Base-by-base conservation (phyloP, 2,797 vertebrate genomes). In the Sphaeramia orbicularis region DNA sequence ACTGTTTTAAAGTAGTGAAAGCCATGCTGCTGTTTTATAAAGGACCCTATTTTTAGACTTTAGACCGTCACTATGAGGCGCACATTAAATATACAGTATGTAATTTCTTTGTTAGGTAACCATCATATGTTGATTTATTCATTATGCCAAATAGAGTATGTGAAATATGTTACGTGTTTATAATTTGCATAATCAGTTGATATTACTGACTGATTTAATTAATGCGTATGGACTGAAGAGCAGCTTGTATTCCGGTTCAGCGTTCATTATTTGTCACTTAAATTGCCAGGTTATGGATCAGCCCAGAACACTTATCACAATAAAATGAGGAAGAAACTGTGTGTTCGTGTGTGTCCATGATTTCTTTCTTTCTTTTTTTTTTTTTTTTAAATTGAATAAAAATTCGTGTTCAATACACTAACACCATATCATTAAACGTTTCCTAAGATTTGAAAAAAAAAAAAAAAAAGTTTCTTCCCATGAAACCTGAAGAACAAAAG, bases 121-220 rank as follows among this genome's bases (percentile, higher is more conserved):
- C 70, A 65, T 67, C 64, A 48, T 76, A 76, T 21, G n/a, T 56
- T 75, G 56, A 76, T 78, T 32, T 71, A 24, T 76, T 60, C 58
- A 67, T 62, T 72, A 78, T 81, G 60, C n/a, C 45, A 84, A 85
- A 81, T 76, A 68, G 53, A 75, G 24, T 82, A 58, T 81, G 51
- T 78, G 32, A 82, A 83, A 76, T 64, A 74, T 77, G 35, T 73
- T 65, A 70, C 55, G 55, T 75, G 62, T 71, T 74, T 84, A 79
- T 67, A 65, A 57, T 85, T 78, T 85, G 14, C 59, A 86, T 91
- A 85, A 86, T 87, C 68, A 74, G 53, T 76, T 74, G 48, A 64
- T 81, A 59, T 80, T 64, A 77, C 51, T 81, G 54, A 61, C 50
- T 53, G 50, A 68, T 63, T 51, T 6, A 67, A 69, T 15, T 58